phyloP scores from a whole-genome alignment of 2,888 invertebrate genomes.

The Caenorhabditis becei region DNA sequence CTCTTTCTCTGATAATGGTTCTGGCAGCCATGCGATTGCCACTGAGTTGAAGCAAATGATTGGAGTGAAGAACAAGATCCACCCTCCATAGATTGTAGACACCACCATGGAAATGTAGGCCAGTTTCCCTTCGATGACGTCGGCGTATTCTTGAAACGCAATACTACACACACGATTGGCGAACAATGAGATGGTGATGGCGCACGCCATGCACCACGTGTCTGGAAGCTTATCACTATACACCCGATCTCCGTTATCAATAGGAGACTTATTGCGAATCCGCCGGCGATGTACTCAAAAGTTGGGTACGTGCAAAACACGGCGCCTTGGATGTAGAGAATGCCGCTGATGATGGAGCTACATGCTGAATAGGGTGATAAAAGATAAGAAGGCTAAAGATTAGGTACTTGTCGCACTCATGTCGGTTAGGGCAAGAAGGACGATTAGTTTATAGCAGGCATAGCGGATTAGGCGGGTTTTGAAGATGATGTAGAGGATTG shows the following conservation, averaged over 20 bases:
- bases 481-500: slow-evolving; percentile 52
- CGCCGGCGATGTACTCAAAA: slow-evolving; percentile 43
- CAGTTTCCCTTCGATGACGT: slow-evolving; percentile 42
- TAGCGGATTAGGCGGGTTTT: slow-evolving; percentile 32
- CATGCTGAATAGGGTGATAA: slow-evolving; percentile 17
- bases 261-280: slow-evolving; percentile 44
- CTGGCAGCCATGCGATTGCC: slow-evolving; percentile 41
- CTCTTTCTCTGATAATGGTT: slow-evolving; percentile 26
- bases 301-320: slow-evolving; percentile 51
- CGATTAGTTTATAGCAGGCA: slow-evolving; percentile 39
- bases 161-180: slow-evolving; percentile 48
- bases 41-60: slow-evolving; percentile 43
- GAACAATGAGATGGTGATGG: slow-evolving; percentile 52
- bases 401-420: slow-evolving; percentile 41
- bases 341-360: slow-evolving; percentile 39
- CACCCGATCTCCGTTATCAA: not conserved
- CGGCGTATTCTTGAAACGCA: slow-evolving; percentile 42
- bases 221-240: slow-evolving; percentile 17
- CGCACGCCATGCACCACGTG: slow-evolving; percentile 55
- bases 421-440: slow-evolving; percentile 39
- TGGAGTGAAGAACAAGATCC: slow-evolving; percentile 36
- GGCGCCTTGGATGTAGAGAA: slow-evolving; percentile 51
- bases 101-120: slow-evolving; percentile 18
- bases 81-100: slow-evolving; percentile 16
- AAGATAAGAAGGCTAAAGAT: not conserved